Evolutionary conservation across 2,888 invertebrate species (phyloP), one percentile per base, ranked within the genome.

Genomic region (Drosophila imparisetae): DNA sequence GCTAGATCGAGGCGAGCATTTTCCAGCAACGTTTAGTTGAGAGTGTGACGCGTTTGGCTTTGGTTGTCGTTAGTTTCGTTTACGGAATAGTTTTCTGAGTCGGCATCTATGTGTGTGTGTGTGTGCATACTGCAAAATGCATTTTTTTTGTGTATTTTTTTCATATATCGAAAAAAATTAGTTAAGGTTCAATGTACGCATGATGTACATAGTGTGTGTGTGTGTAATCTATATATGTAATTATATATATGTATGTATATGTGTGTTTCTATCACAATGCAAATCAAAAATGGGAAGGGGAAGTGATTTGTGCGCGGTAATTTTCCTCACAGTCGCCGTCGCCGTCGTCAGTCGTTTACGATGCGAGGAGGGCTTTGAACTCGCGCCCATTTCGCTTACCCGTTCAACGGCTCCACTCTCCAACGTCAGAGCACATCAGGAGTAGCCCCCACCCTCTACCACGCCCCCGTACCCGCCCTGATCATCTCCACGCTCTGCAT

Each of bases 11-110:
- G 57, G 50, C 68, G 40, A 53, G 38, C 52, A 78, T 83, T 85
- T 86, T 81, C 78, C 84, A 72, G 36, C 30, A 45, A 57, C 36
- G 55, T 70, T 81, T 88, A 81, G 86, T 88, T 85, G 72, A 73
- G 69, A 70, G 69, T 55, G 69, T 55, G 72, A 59, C 72, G 76
- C 73, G 80, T 66, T 73, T 63, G 74, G 68, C 69, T 83, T 72
- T 85, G 81, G 85, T 77, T 70, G 77, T 68, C 72, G 76, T 68
- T 75, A 67, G 84, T 75, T 70, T 74, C 21, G 68, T 69, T 49
- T n/a, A 18, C 18, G 36, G 59, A 36, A 48, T 67, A 58, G 67
- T 68, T 67, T 13, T 36, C 15, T 30, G 6, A 42, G 38, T 62
- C 8, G 32, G 21, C 45, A 45, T 24, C 24, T 24, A 45, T 40